Evolutionary conservation across 2,113 vertebrate species (phyloP).

Genomic region (Nesogale talazaci): DNA sequence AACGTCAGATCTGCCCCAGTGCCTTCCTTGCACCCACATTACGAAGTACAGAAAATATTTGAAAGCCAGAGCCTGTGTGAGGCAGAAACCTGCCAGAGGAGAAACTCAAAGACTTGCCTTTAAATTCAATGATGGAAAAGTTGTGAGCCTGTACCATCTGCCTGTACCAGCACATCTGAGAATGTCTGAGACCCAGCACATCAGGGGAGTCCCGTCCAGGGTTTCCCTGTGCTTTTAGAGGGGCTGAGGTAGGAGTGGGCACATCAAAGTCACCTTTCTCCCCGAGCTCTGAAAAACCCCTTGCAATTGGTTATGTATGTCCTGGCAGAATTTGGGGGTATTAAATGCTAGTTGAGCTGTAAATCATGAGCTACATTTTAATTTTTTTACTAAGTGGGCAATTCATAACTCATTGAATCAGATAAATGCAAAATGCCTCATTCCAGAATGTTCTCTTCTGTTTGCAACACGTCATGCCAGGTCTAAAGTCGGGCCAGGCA

Average conservation of each 20-base stretch:
- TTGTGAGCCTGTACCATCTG: neutral
- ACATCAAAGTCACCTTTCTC: neutral
- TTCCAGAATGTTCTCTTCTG: neutral
- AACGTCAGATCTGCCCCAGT: neutral
- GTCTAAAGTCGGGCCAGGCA: neutral
- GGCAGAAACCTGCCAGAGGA: neutral
- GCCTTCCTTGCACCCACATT: neutral
- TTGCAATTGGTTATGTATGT: neutral
- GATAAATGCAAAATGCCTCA: constrained; percentile 1
- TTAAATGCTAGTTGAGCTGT: constrained; percentile 11
- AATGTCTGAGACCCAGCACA: neutral
- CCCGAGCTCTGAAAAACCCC: neutral
- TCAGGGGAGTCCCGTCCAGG: neutral
- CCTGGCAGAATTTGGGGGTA: neutral
- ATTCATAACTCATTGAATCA: constrained; percentile 49
- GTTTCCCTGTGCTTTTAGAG: neutral
- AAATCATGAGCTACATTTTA: constrained; percentile 1
- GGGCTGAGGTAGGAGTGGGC: neutral
- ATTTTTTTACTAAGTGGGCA: neutral
- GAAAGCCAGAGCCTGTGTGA: neutral
- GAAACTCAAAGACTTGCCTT: neutral
- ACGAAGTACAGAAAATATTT: neutral
- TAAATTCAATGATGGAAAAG: neutral
- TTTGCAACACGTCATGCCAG: neutral
- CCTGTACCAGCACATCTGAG: too few relatives aligned